phyloP scores from a whole-genome alignment of 2,113 vertebrate species.

The Cyprinodon tularosa region DNA sequence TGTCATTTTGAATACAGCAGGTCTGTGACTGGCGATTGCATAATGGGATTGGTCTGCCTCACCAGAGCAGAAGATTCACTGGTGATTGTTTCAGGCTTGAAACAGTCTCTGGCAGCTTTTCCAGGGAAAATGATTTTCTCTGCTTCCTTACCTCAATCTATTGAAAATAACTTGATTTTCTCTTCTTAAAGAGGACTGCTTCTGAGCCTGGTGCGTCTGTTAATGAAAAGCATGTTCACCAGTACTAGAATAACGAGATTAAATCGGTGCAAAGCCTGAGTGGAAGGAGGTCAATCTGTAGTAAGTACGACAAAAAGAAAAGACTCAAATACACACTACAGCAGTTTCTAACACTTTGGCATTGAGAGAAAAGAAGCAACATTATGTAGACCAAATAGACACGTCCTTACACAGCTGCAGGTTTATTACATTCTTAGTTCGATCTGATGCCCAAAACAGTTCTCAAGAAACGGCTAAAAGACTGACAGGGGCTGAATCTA shows the following conservation, averaged over 20 bases:
- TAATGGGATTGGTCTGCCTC: conserved; percentile 66
- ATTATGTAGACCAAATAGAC: conserved; percentile 1
- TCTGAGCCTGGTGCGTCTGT: conserved; percentile 10
- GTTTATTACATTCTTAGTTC: neutral
- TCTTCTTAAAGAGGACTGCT: neutral
- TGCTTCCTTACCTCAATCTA: neutral
- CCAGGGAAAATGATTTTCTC: neutral
- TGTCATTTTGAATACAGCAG: conserved; percentile 50
- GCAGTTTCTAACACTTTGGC: conserved; percentile 5
- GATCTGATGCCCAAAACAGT: neutral
- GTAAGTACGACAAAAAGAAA: conserved; percentile 32
- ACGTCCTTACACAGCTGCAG: neutral
- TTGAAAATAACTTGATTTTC: conserved; percentile 1
- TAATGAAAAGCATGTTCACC: conserved; percentile 30
- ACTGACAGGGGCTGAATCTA: conserved; percentile 31
- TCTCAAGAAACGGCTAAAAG: conserved; percentile 10
- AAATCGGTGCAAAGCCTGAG: conserved; percentile 38
- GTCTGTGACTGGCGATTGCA: conserved; percentile 49
- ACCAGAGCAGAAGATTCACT: conserved; percentile 9
- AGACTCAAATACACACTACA: conserved; percentile 3
- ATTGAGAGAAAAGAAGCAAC: neutral
- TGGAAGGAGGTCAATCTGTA: conserved; percentile 64
- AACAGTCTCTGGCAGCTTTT: neutral
- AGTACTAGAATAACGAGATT: conserved; percentile 76
- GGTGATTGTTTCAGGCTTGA: neutral